Evolutionary conservation across 2,797 vertebrate species (phyloP), one percentile per base, ranked within the genome.

Genomic region (Cottoperca gobio): DNA sequence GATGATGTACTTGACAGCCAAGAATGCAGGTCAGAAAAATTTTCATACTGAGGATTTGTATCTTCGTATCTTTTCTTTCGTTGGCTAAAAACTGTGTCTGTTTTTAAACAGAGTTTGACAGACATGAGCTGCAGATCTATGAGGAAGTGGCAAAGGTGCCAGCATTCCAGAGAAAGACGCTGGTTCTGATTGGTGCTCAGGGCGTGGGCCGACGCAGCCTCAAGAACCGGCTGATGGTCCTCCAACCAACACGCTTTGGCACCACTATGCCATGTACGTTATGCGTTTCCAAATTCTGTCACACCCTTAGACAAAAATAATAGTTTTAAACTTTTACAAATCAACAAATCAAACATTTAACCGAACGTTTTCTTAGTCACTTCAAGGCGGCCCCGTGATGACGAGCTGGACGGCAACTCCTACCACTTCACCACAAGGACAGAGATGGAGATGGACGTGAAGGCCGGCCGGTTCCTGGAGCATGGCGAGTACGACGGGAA

Each of bases 1-100:
- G 88, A 99, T 98, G 97, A 99, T 99, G 98, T 99, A 99, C 84
- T 94, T 99, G 71, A 98, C 97, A 24, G 97, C 97, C 71, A 97
- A 95, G 93, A 99, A 99, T 81, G 97, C 97, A 96, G 98, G 98
- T 98, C 78, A 72, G 79, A 70, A 35, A 5, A 37, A 42, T 24
- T 23, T 37, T 49, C 9, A 21, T n/a, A 6, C 28, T 49, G 10
- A 16, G 13, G 7, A 11, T 23, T 37, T 23, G 48, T 40, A 39
- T 5, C 14, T 73, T 1, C 16, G 13, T 2, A 3, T 21, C 3
- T 49, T 39, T n/a, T 69, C 6, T 53, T 8, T 58, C 19, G 28
- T 31, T 12, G 33, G 26, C 23, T 83, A 14, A 67, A 21, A 16
- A 42, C 24, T 43, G 6, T 69, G 2, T 31, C 39, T 70, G n/a